Conservation (phyloP, 2,888 invertebrate genomes). For the Sipha maydis region DNA sequence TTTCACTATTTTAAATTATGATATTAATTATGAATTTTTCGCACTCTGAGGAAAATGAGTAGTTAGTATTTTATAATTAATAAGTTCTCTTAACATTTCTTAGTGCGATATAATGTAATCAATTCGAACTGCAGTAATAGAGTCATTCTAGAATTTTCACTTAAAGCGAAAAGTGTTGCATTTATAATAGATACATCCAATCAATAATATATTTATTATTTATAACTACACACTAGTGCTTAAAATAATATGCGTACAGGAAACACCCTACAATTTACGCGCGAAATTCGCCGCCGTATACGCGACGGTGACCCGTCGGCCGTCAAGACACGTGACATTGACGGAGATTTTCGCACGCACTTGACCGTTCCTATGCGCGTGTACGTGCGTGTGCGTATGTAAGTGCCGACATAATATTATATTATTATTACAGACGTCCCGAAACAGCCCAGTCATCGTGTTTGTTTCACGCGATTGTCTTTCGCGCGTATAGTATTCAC, state of each 20-base stretch:
- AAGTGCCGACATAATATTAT: neutral
- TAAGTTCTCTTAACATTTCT: no score
- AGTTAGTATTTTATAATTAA: no score
- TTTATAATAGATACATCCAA: no score
- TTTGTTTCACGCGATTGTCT: slow-evolving; percentile 40
- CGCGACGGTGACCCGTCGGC: neutral
- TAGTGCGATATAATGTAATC: no score
- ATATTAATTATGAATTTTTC: no score
- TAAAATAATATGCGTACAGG: neutral
- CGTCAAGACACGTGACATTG: slow-evolving; percentile 46
- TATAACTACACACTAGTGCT: no score
- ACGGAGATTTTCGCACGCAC: slow-evolving; percentile 51
- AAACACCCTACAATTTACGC: neutral
- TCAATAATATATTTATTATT: no score
- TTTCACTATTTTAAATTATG: no score
- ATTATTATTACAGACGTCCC: neutral
- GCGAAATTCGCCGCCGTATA: neutral
- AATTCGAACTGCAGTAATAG: no score
- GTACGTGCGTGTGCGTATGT: neutral
- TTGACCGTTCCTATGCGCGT: slow-evolving; percentile 33
- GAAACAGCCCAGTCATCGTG: slow-evolving; percentile 36
- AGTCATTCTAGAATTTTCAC: no score
- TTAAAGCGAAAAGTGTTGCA: no score
- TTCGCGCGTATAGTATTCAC: neutral
- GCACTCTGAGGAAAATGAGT: no score